These are phyloP conservation scores for Leptinotarsa undecemlineata DNA, from an alignment of 1,140 invertebrate genomes.

Conservation along the genomic window DNA sequence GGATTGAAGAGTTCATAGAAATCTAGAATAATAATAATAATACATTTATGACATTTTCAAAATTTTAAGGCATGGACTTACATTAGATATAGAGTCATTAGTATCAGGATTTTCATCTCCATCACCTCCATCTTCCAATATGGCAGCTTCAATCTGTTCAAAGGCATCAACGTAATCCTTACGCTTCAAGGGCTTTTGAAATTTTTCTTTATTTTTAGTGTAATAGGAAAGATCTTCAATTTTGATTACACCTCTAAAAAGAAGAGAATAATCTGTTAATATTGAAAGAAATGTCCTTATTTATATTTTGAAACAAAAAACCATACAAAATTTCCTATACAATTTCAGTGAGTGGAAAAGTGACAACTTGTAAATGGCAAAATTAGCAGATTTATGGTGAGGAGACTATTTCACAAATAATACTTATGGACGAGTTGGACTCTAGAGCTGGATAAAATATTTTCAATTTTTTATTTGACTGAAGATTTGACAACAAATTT, in stretches of 20 bases:
- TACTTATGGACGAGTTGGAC: too few species aligned
- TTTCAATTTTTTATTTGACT: too few species aligned
- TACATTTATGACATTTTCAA: neutral
- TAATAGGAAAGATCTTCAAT: conserved; percentile 54
- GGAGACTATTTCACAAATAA: too few species aligned
- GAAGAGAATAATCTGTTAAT: neutral
- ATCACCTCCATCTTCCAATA: conserved; percentile 44
- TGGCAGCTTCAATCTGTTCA: conserved; percentile 52
- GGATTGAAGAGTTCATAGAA: conserved; percentile 4
- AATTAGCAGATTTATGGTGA: too few species aligned
- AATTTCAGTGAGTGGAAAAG: too few species aligned
- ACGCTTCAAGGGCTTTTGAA: conserved; percentile 61
- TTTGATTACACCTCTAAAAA: conserved; percentile 53
- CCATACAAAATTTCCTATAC: too few species aligned
- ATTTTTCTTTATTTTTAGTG: conserved; percentile 64
- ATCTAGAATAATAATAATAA: neutral
- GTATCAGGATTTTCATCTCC: conserved; percentile 34
- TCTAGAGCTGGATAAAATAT: too few species aligned
- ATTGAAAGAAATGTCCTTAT: too few species aligned
- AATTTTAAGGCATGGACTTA: conserved; percentile 6
- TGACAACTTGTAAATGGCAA: too few species aligned
- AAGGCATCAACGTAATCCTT: conserved; percentile 65
- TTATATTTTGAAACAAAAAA: too few species aligned
- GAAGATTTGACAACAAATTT: too few species aligned
- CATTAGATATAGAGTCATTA: conserved; percentile 21